Conservation (phyloP, 2,888 invertebrate species). For the Selenia dentaria region DNA sequence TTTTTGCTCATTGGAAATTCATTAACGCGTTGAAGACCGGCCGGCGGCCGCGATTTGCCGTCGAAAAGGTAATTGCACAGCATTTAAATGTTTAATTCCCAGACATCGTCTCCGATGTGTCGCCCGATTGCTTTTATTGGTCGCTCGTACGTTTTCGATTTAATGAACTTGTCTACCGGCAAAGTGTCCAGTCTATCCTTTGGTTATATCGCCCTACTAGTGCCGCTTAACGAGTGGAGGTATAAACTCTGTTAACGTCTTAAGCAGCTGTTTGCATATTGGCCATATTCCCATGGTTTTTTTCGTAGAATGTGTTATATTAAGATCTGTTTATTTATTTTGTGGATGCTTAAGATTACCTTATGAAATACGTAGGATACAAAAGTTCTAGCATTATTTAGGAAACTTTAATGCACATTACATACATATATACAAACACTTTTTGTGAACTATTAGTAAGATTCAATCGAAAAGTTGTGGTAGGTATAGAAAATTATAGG, state of each 20-base stretch:
- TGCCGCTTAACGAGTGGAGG: conserved; percentile 46
- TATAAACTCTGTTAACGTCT: conserved; percentile 49
- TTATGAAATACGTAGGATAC: too few species aligned
- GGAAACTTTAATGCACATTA: too few species aligned
- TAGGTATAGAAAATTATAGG: conserved; percentile 45
- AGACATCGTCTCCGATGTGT: conserved; percentile 55
- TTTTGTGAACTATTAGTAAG: conserved; percentile 1
- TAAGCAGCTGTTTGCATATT: conserved; percentile 47
- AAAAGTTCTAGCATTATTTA: too few species aligned
- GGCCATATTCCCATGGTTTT: conserved; percentile 35
- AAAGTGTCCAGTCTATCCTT: conserved; percentile 38
- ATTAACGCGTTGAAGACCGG: conserved; percentile 54
- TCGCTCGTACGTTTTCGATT: conserved; percentile 47
- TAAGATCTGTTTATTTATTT: conserved; percentile 10
- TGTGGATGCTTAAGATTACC: neutral
- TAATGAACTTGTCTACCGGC: conserved; percentile 59
- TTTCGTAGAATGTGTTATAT: conserved; percentile 10
- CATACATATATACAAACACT: too few species aligned
- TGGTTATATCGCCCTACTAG: conserved; percentile 41
- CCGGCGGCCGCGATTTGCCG: conserved; percentile 56
- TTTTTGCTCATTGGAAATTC: conserved; percentile 68
- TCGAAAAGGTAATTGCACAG: conserved; percentile 65
- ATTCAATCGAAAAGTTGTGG: conserved; percentile 26
- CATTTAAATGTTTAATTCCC: conserved; percentile 66
- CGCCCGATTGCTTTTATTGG: conserved; percentile 59